Evolutionary conservation across 2,113 vertebrate genomes (phyloP), one percentile per base, ranked within the genome.

Genomic region (Malurus alboscapulatus): DNA sequence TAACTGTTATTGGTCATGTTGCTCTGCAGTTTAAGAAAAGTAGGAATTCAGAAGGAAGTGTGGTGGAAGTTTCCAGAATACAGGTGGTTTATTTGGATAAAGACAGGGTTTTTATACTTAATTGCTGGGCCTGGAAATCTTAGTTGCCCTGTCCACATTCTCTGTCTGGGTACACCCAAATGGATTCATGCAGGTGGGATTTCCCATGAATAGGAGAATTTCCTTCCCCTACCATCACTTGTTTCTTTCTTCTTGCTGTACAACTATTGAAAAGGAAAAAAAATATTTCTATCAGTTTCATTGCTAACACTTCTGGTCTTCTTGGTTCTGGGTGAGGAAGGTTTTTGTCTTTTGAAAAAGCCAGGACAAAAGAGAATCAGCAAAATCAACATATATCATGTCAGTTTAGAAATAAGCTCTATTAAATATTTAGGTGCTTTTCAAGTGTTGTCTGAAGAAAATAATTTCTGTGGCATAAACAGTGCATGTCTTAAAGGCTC

Each of bases 41-140:
- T 27, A 95, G n/a, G 63, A 92, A 76, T 94, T 92, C 74, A 83
- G 93, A 97, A 97, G 96, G 90, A 97, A 97, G 67, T 65, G 55
- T 87, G 79, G 74, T 97, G 94, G 96, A 97, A 98, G 97, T 97
- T 97, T 97, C 96, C 95, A 97, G 97, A 97, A 96, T 96, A 93
- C 29, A 96, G 90, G 91, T 44, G 4, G 80, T 58, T 65, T 96
- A n/a, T 97, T 95, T 96, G 95, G 90, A 88, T 95, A 96, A 96
- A 97, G 89, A 92, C 62, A 94, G 92, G 51, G 72, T 96, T 97
- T 92, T 97, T 96, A 88, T 91, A 94, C 67, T 94, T 97, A 96
- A 97, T 95, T 97, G 93, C 78, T 94, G 94, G 87, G 91, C 96
- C 93, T 47, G 55, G 59, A 67, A 91, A 92, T 62, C 67, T 92